Evolutionary conservation across 2,888 invertebrate species (phyloP).

Genomic region (Allophyes oxyacanthae): DNA sequence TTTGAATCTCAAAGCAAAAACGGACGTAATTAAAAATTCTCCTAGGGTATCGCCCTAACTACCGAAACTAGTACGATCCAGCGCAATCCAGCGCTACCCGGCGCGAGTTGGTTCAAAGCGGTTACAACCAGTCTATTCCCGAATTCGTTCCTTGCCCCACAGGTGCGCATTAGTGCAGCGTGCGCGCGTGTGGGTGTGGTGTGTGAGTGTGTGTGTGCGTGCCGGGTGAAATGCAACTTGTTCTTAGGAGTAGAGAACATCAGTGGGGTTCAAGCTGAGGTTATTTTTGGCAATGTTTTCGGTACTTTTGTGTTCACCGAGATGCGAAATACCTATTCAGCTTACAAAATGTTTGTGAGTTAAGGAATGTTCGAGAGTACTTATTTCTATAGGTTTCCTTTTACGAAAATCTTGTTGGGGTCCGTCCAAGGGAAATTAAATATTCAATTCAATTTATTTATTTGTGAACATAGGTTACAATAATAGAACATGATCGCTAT

Average conservation of each 20-base stretch:
- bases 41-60: slow-evolving; percentile 52
- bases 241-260: slow-evolving; percentile 84
- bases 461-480: too few relatives aligned
- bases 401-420: too few relatives aligned
- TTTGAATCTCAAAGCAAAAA: slow-evolving; percentile 53
- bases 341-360: too few relatives aligned
- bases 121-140: slow-evolving; percentile 68
- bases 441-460: too few relatives aligned
- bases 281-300: slow-evolving; percentile 48
- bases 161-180: slow-evolving; percentile 73
- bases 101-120: slow-evolving; percentile 51
- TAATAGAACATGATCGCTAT: too few relatives aligned
- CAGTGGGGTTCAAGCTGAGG: slow-evolving; percentile 68
- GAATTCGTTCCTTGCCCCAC: slow-evolving; percentile 70
- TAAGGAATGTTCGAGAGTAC: too few relatives aligned
- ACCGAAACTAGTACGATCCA: slow-evolving; percentile 51
- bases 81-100: slow-evolving; percentile 55
- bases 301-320: slow-evolving; percentile 22
- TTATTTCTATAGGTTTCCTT: too few relatives aligned
- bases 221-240: slow-evolving; percentile 85
- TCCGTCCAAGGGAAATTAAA: too few relatives aligned
- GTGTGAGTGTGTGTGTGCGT: slow-evolving; percentile 67
- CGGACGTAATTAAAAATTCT: slow-evolving; percentile 53
- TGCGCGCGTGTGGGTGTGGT: slow-evolving; percentile 57
- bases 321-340: background rate